Conservation (phyloP, 1,140 invertebrate species). For the Drosophila orena region DNA sequence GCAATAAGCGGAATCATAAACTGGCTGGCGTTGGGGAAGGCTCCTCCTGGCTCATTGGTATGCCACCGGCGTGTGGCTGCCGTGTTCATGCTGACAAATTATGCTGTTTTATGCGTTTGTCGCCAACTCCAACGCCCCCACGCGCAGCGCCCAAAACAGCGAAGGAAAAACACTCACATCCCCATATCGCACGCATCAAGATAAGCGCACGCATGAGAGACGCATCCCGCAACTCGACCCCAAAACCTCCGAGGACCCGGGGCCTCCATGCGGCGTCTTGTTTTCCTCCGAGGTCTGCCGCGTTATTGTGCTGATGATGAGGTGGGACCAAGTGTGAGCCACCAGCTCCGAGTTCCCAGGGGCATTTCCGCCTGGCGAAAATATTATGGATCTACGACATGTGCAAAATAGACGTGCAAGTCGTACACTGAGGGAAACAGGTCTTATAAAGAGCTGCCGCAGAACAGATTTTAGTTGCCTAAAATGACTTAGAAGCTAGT, state of each 20-base stretch:
- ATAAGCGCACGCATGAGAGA: slow-evolving; percentile 66
- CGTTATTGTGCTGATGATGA: slow-evolving; percentile 36
- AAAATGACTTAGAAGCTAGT: too few relatives aligned
- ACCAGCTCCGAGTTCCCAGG: slow-evolving; percentile 65
- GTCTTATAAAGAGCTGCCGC: too few relatives aligned
- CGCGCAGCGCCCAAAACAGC: neutral
- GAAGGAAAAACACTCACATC: slow-evolving; percentile 16
- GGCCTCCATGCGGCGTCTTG: slow-evolving; percentile 50
- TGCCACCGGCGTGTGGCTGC: slow-evolving; percentile 55
- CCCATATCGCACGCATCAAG: slow-evolving; percentile 42
- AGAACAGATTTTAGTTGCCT: too few relatives aligned
- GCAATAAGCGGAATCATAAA: slow-evolving; percentile 16
- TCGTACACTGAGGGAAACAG: neutral
- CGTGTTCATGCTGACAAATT: slow-evolving; percentile 78
- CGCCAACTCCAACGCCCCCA: slow-evolving; percentile 41
- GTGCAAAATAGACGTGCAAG: slow-evolving; percentile 42
- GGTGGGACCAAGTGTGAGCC: slow-evolving; percentile 25
- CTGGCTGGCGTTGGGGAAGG: slow-evolving; percentile 8
- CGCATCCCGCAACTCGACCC: slow-evolving; percentile 33
- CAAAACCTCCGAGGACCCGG: slow-evolving; percentile 26
- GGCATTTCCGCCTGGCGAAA: slow-evolving; percentile 71
- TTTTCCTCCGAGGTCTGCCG: slow-evolving; percentile 62
- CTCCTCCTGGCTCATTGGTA: slow-evolving; percentile 66
- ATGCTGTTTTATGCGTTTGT: slow-evolving; percentile 81
- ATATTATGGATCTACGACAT: slow-evolving; percentile 71